phyloP scores from a whole-genome alignment of 2,888 invertebrate species.

The Mesoligia furuncula region DNA sequence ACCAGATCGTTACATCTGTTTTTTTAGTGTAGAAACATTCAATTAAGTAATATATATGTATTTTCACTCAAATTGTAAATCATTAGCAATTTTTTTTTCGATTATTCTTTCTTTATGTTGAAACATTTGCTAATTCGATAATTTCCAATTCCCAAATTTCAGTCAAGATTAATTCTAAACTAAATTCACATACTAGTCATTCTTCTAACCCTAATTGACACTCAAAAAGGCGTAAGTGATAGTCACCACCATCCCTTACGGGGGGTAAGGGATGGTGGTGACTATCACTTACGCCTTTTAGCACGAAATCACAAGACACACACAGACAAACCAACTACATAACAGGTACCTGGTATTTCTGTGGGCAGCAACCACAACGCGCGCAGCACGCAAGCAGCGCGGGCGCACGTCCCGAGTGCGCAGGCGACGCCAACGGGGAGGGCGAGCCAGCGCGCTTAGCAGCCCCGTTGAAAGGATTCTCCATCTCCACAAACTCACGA shows the following conservation, averaged over 20 bases:
- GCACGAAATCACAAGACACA: constrained; percentile 19
- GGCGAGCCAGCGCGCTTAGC: constrained; percentile 97
- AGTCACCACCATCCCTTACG: background rate
- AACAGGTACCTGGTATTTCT: constrained; percentile 95
- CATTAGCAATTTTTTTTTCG: background rate
- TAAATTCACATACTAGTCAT: constrained; percentile 25
- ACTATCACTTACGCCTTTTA: no score
- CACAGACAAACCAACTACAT: constrained; percentile 57
- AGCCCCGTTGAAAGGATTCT: constrained; percentile 98
- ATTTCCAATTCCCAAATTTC: background rate
- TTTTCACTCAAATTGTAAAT: background rate
- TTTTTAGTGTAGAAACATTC: background rate
- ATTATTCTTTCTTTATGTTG: no score
- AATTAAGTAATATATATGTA: background rate
- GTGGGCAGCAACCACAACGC: constrained; percentile 96
- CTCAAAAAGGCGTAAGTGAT: background rate
- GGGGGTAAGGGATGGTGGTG: no score
- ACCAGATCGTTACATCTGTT: background rate
- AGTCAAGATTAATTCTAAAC: background rate
- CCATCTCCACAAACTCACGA: constrained; percentile 99
- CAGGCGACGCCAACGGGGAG: constrained; percentile 96
- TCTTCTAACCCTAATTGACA: background rate
- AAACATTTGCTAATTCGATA: no score
- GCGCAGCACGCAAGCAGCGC: constrained; percentile 96
- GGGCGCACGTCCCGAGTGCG: constrained; percentile 94